Percentiles rank a stretch among this genome's conserved stretches.
phyloP scores from a whole-genome alignment of 1,140 invertebrate species.

The Ephestia elutella region DNA sequence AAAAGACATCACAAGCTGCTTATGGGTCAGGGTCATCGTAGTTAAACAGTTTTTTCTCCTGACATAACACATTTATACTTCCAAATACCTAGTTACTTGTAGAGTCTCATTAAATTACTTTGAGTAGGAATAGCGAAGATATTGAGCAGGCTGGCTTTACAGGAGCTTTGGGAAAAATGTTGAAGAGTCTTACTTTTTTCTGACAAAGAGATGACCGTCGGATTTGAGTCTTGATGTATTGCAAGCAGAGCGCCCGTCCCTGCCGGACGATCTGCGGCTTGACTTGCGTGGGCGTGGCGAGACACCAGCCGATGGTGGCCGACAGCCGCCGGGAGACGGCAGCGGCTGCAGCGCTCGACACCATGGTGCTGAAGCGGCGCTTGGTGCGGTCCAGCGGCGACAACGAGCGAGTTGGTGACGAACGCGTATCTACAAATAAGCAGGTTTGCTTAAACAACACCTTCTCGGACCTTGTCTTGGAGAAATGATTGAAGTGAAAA shows the following conservation, averaged over 20 bases:
- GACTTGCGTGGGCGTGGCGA: constrained; percentile 58
- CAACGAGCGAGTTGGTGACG: constrained; percentile 36
- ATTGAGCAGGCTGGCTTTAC: neutral
- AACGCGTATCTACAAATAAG: too few species aligned
- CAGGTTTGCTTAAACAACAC: too few species aligned
- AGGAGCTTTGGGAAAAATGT: neutral
- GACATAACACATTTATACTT: too few species aligned
- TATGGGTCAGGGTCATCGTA: too few species aligned
- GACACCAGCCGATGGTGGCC: constrained; percentile 65
- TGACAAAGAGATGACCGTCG: constrained; percentile 44
- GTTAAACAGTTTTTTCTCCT: too few species aligned
- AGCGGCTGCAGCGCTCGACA: constrained; percentile 52
- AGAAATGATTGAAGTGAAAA: too few species aligned
- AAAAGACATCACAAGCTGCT: neutral
- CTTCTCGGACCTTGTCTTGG: too few species aligned
- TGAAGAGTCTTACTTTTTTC: constrained; percentile 42
- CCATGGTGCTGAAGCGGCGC: constrained; percentile 65
- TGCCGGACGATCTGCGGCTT: constrained; percentile 65
- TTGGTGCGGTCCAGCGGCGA: constrained; percentile 63
- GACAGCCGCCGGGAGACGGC: constrained; percentile 62
- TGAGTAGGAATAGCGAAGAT: too few species aligned
- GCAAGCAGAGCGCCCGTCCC: constrained; percentile 63
- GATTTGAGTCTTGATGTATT: constrained; percentile 66
- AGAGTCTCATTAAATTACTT: too few species aligned
- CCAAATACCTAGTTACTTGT: too few species aligned